These are phyloP conservation scores for Henricia sp. DNA, from an alignment of 53 echinoderm and acorn worm species.

Conservation along the genomic window DNA sequence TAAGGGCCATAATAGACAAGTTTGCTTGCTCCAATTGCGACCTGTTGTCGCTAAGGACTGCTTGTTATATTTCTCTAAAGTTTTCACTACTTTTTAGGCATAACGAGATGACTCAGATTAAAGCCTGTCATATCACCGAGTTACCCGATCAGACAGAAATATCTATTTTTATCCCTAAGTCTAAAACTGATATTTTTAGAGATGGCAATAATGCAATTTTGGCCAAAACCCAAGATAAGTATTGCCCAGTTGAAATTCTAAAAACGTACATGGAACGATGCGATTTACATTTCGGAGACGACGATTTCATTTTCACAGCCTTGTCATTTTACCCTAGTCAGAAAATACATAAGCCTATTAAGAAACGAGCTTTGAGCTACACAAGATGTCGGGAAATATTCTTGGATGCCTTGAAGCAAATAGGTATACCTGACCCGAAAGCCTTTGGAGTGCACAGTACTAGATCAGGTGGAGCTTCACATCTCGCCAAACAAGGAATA, in stretches of 20 bases:
- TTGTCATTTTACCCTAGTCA: background rate
- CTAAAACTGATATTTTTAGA: constrained; percentile 21
- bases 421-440: background rate
- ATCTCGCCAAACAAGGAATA: constrained; percentile 14
- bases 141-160: background rate
- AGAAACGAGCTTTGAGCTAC: background rate
- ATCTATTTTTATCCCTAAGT: constrained; percentile 21
- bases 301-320: background rate
- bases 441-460: constrained; percentile 1
- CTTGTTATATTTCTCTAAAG: background rate
- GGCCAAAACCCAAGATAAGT: background rate
- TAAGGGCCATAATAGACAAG: no score
- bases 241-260: background rate
- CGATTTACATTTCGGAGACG: background rate
- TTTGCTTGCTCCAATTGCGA: no score
- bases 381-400: background rate
- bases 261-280: background rate
- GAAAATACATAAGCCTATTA: background rate
- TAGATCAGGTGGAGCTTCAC: constrained; percentile 12
- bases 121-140: background rate
- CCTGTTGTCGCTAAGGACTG: constrained; percentile 2
- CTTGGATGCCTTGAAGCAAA: background rate
- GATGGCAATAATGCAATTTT: background rate
- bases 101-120: constrained; percentile 4
- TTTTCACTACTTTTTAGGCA: constrained; percentile 13